Evolutionary conservation across 1,140 invertebrate species (phyloP), one percentile per base, ranked within the genome.

Genomic region (Lasioglossum baleicum): DNA sequence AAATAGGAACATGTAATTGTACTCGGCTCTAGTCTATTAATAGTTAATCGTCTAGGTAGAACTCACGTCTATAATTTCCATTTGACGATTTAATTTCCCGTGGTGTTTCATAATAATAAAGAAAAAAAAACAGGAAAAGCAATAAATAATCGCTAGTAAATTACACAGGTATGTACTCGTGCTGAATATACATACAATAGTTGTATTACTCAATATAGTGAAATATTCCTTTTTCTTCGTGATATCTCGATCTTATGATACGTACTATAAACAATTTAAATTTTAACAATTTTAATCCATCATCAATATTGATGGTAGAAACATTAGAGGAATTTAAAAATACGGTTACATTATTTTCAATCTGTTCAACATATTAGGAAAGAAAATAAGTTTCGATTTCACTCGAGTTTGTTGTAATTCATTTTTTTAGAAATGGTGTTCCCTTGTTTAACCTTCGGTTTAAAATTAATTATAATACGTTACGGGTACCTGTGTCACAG

Each of bases 381-480:
- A 26, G 1, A 26, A 26, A 26, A 26, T 26, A 26, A 26, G 26
- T 26, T 26, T 26, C 26, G 26, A 26, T 26, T 26, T 26, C 26
- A 26, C 26, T 26, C 26, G 0, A 26, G 26, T 26, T 26, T 26
- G 26, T 1, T 0, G 26, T 44, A 10, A 1, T 44, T 44, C 44
- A 10, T 44, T 44, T 44, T 7, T 20, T 56, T 17, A 20, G 51
- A 20, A 56, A 56, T 20, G 17, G 6, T 20, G 44, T 48, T 22
- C 40, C 40, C n/a, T 6, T 8, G 42, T 66, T 10, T 44, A 5
- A 17, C 0, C 2, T 0, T 42, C 0, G 6, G 22, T 6, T 20
- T 66, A 75, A 66, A 75, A 66, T 35, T 75, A 75, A 53, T 15
- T 58, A 40, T 26, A 40, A 42, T 26, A 22, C 22, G 22, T 67